Evolutionary conservation across 2,797 vertebrate genomes (phyloP).

Genomic region (Aphelocoma californica): DNA sequence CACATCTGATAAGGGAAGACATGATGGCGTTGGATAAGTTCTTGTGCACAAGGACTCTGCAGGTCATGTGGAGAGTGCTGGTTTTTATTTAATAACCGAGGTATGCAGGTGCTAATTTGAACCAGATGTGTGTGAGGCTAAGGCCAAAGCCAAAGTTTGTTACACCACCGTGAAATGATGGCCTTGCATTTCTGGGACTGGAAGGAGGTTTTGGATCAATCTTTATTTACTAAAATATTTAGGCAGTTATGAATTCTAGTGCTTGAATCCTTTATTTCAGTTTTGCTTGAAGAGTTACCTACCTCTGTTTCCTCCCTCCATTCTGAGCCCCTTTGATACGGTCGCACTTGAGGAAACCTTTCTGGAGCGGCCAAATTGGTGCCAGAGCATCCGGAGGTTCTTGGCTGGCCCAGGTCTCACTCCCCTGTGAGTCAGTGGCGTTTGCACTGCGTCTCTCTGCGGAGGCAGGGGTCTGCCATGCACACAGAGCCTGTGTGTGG

Average conservation of each 20-base stretch:
- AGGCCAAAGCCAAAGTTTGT: slow-evolving; percentile 27
- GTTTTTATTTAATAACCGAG: slow-evolving; percentile 72
- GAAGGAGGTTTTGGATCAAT: neutral
- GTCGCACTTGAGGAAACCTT: neutral
- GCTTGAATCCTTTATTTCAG: neutral
- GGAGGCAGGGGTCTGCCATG: rapidly evolving
- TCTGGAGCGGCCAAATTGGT: neutral
- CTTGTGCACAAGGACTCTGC: slow-evolving; percentile 59
- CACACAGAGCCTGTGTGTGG: rapidly evolving
- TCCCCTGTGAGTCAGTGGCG: rapidly evolving
- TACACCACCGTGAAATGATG: neutral
- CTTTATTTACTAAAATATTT: slow-evolving; percentile 57
- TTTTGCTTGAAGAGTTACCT: neutral
- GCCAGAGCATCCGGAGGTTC: neutral
- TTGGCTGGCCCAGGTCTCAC: neutral
- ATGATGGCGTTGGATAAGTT: slow-evolving; percentile 54
- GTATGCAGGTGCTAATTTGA: slow-evolving; percentile 79
- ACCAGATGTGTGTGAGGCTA: slow-evolving; percentile 60
- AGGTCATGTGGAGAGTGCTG: slow-evolving; percentile 61
- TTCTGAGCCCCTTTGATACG: neutral
- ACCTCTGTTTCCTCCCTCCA: neutral
- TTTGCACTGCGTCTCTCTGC: rapidly evolving
- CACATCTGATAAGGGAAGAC: slow-evolving; percentile 72
- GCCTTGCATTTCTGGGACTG: neutral
- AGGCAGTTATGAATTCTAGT: neutral